Evolutionary conservation across 2,888 invertebrate species (phyloP), one percentile per base, ranked within the genome.

Genomic region (Onthophagus sagittarius): DNA sequence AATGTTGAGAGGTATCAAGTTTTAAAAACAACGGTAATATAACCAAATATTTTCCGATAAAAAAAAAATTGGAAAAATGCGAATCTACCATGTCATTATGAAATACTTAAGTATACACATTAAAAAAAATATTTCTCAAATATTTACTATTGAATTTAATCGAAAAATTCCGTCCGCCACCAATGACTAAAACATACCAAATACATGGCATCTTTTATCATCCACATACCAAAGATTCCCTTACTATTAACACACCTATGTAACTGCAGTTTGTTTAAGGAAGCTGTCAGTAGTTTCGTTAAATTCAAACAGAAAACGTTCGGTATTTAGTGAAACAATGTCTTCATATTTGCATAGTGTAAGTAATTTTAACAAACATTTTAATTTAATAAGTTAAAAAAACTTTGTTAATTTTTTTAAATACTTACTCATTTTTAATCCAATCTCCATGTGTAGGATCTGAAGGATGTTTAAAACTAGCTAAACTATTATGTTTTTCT

Each of bases 381-480:
- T 53, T 1, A 53, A 53, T 11, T 9, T 53, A 53, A 53, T 11
- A 7, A 7, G 2, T 53, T 4, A 53, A 53, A 4, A n/a, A n/a
- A n/a, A n/a, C n/a, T n/a, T n/a, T n/a, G n/a, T n/a, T n/a, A n/a
- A 11, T 53, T 7, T 11, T 53, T 53, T 53, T 9, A 2, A 63
- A 74, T 76, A 84, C 84, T 84, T 82, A 85, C 84, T 89, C 80
- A 76, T 88, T 87, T 2, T 83, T 76, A 5, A 91, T 81, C 90
- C 90, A 92, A 75, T 88, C 86, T 0, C 82, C 80, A 14, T 88
- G 87, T 5, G 88, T 85, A 7, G 88, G 81, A 0, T 87, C 86
- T 15, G 85, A 86, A 23, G 88, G 86, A 78, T 86, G 88, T n/a
- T 88, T 85, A 2, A 88, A 87, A 31, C 88, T 88, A 78, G 88